Base-by-base conservation (phyloP, 2,797 vertebrate species). In the Chanos chanos region DNA sequence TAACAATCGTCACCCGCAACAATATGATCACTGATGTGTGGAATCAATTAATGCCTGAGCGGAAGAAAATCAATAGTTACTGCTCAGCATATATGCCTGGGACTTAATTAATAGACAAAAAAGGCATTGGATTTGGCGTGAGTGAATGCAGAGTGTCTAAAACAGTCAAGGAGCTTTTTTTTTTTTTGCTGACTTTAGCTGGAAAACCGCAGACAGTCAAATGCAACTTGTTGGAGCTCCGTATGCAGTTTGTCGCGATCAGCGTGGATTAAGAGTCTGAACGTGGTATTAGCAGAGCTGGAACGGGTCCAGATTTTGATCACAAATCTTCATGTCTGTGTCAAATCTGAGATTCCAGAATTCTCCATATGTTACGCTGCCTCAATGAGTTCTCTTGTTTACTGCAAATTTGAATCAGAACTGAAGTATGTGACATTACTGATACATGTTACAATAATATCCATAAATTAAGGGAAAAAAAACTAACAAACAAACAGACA, bases 101-200 rank as follows among this genome's bases (percentile, higher is more conserved):
- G 68, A 80, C 82, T 85, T 85, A 81, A 90, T 86, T 85, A 86
- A 88, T 86, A 88, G 87, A 84, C 76, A 80, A 81, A 77, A 64
- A 84, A 77, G 61, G 76, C 73, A 83, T 85, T 83, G 81, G 78
- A 74, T 71, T 66, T 79, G 79, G 81, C 80, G 79, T 78, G 71
- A 76, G 77, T 83, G 73, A 78, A 45, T 13, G 5, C 30, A 6
- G 34, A 49, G 24, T 22, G 22, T 15, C 36, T 27, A 79, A 67
- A 69, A 80, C 81, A 84, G 76, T 85, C 84, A 84, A 66, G 50
- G 68, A 21, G 72, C 72, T 77, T 63, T 75, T 77, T 77, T 72
- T 77, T 63, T 75, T 77, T 77, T 76, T 75, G 82, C 83, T 85
- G 76, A 80, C 82, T 85, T 87, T 82, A 82, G 81, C 78, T 75